Base-by-base conservation (phyloP, 2,888 invertebrate genomes). In the Patella ulyssiponensis region DNA sequence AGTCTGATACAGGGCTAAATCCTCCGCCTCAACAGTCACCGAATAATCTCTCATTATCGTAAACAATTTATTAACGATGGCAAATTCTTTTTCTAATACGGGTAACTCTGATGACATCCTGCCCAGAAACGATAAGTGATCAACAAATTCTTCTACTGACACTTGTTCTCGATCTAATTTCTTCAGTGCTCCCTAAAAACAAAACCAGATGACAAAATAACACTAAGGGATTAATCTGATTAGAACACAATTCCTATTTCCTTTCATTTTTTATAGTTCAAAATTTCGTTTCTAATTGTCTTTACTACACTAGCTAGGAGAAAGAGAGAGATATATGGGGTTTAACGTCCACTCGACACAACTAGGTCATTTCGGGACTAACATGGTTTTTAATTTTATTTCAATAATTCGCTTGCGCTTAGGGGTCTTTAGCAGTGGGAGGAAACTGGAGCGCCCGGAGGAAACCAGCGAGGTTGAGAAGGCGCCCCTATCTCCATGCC, bases 61-160 rank as follows among this genome's bases (percentile, higher is more conserved):
- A 82, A 90, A 92, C 79, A 92, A 80, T 78, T 91, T 90, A 83
- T 88, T 91, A 53, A 92, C 91, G 14, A 89, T 85, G 54, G 85
- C 82, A 82, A 88, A 91, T 82, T 92, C 91, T 77, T 88, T 87
- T 73, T 92, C 91, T 78, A 92, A 87, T 71, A 89, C 89, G 53
- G 89, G 87, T 82, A 91, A 84, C 83, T 92, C 91, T 69, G 89
- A 84, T 9, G 87, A 85, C 87, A 91, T 91, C 79, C 88, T 88
- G 51, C 89, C 90, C 69, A 92, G 85, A 86, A 91, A 91, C 20
- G 91, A 88, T 78, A 92, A 80, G 81, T 92, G 91, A 44, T 92
- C 91, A 15, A 92, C 92, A 88, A 92, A 92, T 76, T 91, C 90
- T 76, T 92, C 91, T 44, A 92, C 91, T 7, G 89, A 87, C 23